Base-by-base conservation (phyloP, 2,797 vertebrate species). In the Microchirus variegatus region DNA sequence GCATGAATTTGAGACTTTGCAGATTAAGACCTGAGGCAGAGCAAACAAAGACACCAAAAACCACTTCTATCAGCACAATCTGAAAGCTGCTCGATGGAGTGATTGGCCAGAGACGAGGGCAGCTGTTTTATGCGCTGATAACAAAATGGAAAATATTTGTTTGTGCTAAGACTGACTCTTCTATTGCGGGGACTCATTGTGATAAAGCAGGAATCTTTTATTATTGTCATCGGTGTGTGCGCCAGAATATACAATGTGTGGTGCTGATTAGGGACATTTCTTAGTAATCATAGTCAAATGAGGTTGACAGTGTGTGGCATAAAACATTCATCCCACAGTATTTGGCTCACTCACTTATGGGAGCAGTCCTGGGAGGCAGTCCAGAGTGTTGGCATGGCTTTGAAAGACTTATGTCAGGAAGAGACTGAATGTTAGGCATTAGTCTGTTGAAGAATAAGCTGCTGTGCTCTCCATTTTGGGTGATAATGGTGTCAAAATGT, bases 1-100 rank as follows among this genome's bases (percentile, higher is more conserved):
- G 45, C 65, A 74, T 74, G 62, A 64, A 58, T 78, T 71, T 26
- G 7, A 82, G 73, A 66, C 77, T 77, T 68, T 59, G 40, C 17
- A 46, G 68, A 75, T 74, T 53, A 67, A 59, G 43, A 67, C 47
- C 50, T 2, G 26, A 67, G 46, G 49, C 63, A 40, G 31, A 63
- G 43, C 45, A 63, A 70, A 67, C 19, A 74, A 49, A 75, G 26
- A 6, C 19, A 50, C n/a, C n/a, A 49, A 44, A 73, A 73, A 42
- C 48, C 48, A 57, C 16, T 43, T 19, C 13, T 59, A 70, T 80
- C 70, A 22, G 52, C 16, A 26, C 22, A 37, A 69, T 70, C 63
- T 59, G 50, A 83, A 77, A 63, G 55, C 53, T 38, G 48, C 7
- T 53, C 42, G 53, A 67, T 60, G 38, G 56, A 63, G 51, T 13